Conservation (phyloP, 2,888 invertebrate species). For the Aphodius granarius region DNA sequence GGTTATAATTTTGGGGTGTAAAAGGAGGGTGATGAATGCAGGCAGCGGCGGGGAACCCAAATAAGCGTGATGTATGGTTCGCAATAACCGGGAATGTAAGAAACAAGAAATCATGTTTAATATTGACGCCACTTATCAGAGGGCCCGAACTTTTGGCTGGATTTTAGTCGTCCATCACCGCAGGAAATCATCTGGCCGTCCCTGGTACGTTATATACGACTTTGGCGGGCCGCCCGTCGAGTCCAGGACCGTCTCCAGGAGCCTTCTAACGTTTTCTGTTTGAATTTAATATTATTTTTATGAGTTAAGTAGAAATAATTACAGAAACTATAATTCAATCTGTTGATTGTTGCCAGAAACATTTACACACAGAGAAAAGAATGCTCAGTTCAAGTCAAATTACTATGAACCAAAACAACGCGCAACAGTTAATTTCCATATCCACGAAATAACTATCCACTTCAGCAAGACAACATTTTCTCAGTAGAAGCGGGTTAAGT, state of each 20-base stretch:
- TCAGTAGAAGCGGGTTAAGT: no score
- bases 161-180: constrained; percentile 54
- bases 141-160: constrained; percentile 44
- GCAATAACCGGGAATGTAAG: constrained; percentile 52
- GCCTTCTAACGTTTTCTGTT: background rate
- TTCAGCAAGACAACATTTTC: no score
- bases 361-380: no score
- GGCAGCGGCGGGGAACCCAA: constrained; percentile 46
- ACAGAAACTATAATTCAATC: no score
- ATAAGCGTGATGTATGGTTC: constrained; percentile 48
- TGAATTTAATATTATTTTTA: no score
- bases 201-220: constrained; percentile 50
- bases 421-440: no score
- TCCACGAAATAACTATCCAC: no score
- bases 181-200: constrained; percentile 52
- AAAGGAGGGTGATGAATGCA: constrained; percentile 40
- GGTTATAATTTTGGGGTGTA: background rate
- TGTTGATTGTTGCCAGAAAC: no score
- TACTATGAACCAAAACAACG: no score
- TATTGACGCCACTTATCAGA: constrained; percentile 51
- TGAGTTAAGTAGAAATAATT: no score
- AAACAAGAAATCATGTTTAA: constrained; percentile 53
- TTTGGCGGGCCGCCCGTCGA: constrained; percentile 36
- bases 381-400: no score
- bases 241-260: constrained; percentile 31